Percentiles rank a stretch among this genome's conserved stretches.
Evolutionary conservation across 2,888 invertebrate genomes (phyloP).

Genomic region (Diplolepis rosae): DNA sequence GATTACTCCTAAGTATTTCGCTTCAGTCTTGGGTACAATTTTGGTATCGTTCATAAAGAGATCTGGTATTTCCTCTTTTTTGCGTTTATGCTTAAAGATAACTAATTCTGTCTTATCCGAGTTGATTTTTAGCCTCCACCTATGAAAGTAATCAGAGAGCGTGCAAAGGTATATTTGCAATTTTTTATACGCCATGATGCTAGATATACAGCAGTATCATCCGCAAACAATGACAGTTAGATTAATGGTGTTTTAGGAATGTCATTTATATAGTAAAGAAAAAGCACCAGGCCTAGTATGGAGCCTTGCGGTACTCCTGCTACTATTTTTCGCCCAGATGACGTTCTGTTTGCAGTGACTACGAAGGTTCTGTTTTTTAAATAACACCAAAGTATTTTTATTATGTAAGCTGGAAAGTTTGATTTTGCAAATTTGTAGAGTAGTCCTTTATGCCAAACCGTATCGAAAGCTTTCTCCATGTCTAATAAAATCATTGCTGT

Average conservation of each 20-base stretch:
- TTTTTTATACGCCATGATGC: constrained; percentile 35
- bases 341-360: constrained; percentile 46
- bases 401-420: constrained; percentile 46
- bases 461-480: too few species aligned
- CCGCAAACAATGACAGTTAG: constrained; percentile 47
- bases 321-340: constrained; percentile 42
- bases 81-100: constrained; percentile 29
- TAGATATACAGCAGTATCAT: constrained; percentile 49
- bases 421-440: constrained; percentile 50
- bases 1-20: too few species aligned
- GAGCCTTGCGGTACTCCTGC: too few species aligned
- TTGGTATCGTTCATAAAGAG: constrained; percentile 30
- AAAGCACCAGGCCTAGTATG: too few species aligned
- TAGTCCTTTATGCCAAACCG: constrained; percentile 62
- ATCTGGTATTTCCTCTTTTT: neutral
- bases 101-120: constrained; percentile 40
- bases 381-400: constrained; percentile 51
- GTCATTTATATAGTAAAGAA: too few species aligned
- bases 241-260: constrained; percentile 39
- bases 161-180: constrained; percentile 35
- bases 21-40: constrained; percentile 20
- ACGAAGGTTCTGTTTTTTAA: constrained; percentile 49
- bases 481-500: constrained; percentile 60
- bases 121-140: constrained; percentile 46
- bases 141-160: constrained; percentile 36